Conservation (phyloP, 2,888 invertebrate species). For the Andrena trimmerana region DNA sequence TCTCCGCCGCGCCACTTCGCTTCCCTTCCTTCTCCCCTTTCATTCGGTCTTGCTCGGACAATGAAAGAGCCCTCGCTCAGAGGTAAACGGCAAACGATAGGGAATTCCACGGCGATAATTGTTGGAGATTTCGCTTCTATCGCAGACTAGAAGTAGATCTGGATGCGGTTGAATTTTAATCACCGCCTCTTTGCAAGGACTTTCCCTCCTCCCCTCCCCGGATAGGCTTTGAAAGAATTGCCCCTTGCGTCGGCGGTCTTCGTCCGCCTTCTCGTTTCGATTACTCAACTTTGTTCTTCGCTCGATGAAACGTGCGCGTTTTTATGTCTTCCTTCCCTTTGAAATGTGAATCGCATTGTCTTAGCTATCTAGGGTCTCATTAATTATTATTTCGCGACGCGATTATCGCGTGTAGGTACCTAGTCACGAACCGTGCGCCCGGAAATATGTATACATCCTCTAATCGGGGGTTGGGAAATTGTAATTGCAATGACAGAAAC, state of each 20-base stretch:
- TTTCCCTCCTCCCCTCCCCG: background rate
- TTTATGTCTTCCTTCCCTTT: background rate
- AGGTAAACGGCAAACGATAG: constrained; percentile 67
- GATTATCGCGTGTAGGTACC: background rate
- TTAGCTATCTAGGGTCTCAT: background rate
- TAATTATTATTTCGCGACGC: background rate
- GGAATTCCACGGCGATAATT: constrained; percentile 68
- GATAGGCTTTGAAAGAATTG: constrained; percentile 23
- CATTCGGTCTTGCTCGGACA: constrained; percentile 63
- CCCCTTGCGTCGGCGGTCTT: background rate
- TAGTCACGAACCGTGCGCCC: background rate
- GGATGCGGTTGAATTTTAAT: constrained; percentile 70
- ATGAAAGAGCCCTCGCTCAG: constrained; percentile 58
- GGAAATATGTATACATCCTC: constrained; percentile 21
- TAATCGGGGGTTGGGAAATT: constrained; percentile 31
- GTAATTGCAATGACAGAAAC: constrained; percentile 31
- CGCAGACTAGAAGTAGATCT: constrained; percentile 47
- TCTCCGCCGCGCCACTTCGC: constrained; percentile 56
- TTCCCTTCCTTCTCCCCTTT: constrained; percentile 20
- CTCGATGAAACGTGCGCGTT: background rate
- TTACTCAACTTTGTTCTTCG: constrained; percentile 12
- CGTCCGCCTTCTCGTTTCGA: background rate
- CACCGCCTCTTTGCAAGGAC: constrained; percentile 27
- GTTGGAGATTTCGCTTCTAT: constrained; percentile 64
- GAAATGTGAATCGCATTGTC: background rate